A percentile compares a stretch with the other conserved stretches of the same genome.
phyloP scores from a whole-genome alignment of 2,888 invertebrate genomes.

The Drosophila subquinaria region DNA sequence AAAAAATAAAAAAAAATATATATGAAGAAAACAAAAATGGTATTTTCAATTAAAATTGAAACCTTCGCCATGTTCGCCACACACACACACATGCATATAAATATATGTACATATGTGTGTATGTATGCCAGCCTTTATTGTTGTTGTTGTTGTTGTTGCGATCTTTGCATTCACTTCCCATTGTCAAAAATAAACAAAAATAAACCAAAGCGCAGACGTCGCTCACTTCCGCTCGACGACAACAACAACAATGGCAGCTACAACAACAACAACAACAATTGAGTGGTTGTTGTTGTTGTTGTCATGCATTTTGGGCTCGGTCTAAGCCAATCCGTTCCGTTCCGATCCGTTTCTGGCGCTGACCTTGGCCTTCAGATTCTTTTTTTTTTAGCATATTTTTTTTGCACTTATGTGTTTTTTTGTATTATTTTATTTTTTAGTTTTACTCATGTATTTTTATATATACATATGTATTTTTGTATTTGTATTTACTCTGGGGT shows the following conservation, averaged over 20 bases:
- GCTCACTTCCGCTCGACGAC: conserved; percentile 62
- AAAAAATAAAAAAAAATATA: background rate
- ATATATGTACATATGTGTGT: background rate
- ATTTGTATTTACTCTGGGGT: conserved; percentile 3
- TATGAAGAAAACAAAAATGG: conserved; percentile 8
- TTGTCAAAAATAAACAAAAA: conserved; percentile 53
- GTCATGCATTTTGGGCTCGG: conserved; percentile 29
- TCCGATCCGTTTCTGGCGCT: conserved; percentile 39
- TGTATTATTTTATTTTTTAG: background rate
- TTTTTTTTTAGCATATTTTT: background rate
- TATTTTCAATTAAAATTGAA: conserved; percentile 61
- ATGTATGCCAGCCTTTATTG: conserved; percentile 3
- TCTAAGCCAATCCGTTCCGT: conserved; percentile 43
- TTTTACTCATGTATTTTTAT: background rate
- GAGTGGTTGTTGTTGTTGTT: conserved; percentile 14
- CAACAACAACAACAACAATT: background rate
- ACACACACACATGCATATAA: conserved; percentile 18
- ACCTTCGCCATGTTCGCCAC: conserved; percentile 63
- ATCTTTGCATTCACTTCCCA: conserved; percentile 75
- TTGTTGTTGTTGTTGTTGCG: conserved; percentile 17
- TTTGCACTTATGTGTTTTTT: background rate
- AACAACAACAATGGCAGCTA: conserved; percentile 26
- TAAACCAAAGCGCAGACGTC: conserved; percentile 61
- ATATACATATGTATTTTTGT: background rate
- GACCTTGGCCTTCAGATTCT: conserved; percentile 57